These are phyloP conservation scores for Marronus borbonicus DNA, from an alignment of 2,888 invertebrate species.

Conservation along the genomic window DNA sequence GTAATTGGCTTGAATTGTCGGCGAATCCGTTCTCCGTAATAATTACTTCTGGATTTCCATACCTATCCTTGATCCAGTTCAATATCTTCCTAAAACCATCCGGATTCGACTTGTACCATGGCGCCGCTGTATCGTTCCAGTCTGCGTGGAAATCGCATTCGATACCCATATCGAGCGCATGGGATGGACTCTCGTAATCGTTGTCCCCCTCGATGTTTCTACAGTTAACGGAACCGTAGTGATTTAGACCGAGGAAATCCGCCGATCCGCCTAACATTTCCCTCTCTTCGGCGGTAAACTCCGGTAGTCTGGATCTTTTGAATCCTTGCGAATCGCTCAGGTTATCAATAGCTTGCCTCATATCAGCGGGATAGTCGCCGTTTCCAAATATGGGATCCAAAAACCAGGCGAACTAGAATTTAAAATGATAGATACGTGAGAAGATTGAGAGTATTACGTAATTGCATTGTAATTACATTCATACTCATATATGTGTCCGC, in stretches of 20 bases:
- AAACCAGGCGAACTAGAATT: conserved; percentile 77
- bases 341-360: conserved; percentile 74
- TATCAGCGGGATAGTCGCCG: conserved; percentile 78
- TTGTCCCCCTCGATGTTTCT: conserved; percentile 61
- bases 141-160: conserved; percentile 16
- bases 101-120: conserved; percentile 70
- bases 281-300: conserved; percentile 75
- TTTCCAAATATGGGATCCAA: conserved; percentile 77
- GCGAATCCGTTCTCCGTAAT: conserved; percentile 76
- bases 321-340: conserved; percentile 75
- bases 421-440: conserved; percentile 60
- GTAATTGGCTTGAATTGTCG: conserved; percentile 62
- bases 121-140: conserved; percentile 22
- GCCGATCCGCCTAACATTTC: conserved; percentile 74
- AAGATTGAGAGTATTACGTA: too few relatives aligned
- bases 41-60: conserved; percentile 74
- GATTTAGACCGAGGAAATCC: conserved; percentile 84
- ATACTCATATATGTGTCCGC: neutral
- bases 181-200: conserved; percentile 75
- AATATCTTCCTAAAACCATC: conserved; percentile 77
- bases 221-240: conserved; percentile 73
- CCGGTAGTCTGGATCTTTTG: conserved; percentile 75
- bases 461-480: neutral
- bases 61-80: conserved; percentile 76
- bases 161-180: conserved; percentile 5